Conservation (phyloP, 1,140 invertebrate species). For the Dendrolimus punctatus region DNA sequence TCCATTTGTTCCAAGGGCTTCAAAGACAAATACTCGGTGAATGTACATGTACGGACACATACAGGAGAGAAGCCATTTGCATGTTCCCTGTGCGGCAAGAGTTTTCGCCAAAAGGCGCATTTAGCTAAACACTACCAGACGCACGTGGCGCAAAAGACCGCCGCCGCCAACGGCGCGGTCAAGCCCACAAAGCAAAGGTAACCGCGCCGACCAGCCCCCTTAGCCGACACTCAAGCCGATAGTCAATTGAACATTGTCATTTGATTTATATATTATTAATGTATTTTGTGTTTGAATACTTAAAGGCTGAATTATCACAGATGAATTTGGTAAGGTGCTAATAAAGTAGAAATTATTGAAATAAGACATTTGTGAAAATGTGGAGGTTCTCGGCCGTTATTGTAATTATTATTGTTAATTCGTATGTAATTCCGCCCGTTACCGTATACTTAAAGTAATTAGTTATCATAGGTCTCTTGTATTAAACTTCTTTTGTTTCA, state of each 20-base stretch:
- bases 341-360: slow-evolving; percentile 51
- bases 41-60: slow-evolving; percentile 92
- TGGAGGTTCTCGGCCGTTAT: slow-evolving; percentile 44
- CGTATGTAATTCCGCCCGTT: slow-evolving; percentile 67
- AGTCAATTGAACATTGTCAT: slow-evolving; percentile 60
- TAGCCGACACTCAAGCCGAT: slow-evolving; percentile 22
- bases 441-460: slow-evolving; percentile 65
- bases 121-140: slow-evolving; percentile 98
- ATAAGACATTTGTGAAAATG: slow-evolving; percentile 41
- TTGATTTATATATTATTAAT: slow-evolving; percentile 46
- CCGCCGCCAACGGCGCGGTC: slow-evolving; percentile 60
- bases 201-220: slow-evolving; percentile 22
- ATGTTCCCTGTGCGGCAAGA: slow-evolving; percentile 90
- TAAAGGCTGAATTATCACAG: slow-evolving; percentile 68
- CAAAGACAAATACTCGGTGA: slow-evolving; percentile 95
- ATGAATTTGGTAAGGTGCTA: slow-evolving; percentile 69
- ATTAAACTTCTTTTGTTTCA: no score
- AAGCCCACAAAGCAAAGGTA: slow-evolving; percentile 69
- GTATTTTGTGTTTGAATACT: slow-evolving; percentile 46
- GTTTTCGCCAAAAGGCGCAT: slow-evolving; percentile 96
- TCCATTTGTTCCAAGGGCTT: slow-evolving; percentile 94
- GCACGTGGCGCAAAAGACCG: slow-evolving; percentile 86
- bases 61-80: slow-evolving; percentile 93
- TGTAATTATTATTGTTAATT: slow-evolving; percentile 67
- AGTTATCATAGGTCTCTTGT: slow-evolving; percentile 32